Evolutionary conservation across 2,113 vertebrate genomes (phyloP).

Genomic region (Nibea coibor): DNA sequence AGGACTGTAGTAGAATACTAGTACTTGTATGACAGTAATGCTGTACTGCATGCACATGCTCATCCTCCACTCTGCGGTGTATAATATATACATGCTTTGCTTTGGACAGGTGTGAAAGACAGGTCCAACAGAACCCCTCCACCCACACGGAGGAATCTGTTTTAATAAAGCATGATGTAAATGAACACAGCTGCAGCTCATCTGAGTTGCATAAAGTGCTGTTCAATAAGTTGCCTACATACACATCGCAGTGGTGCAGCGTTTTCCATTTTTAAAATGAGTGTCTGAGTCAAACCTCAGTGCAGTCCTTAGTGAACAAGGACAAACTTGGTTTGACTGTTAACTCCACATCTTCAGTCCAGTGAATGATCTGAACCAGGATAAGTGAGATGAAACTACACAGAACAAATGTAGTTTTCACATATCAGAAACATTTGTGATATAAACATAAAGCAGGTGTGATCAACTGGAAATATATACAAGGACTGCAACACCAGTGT

Average conservation of each 20-base stretch:
- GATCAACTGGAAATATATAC: background rate
- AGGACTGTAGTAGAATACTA: background rate
- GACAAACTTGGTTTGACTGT: no score
- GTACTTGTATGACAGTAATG: background rate
- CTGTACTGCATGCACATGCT: background rate
- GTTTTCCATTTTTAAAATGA: background rate
- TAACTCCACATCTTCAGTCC: background rate
- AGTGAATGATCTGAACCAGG: background rate
- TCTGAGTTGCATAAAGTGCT: no score
- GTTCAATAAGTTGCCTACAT: background rate
- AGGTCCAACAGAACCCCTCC: background rate
- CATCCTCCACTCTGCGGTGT: no score
- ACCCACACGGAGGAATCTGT: background rate
- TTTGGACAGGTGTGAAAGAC: no score
- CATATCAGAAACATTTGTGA: background rate
- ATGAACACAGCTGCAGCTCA: background rate
- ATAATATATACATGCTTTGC: no score
- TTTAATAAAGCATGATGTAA: background rate
- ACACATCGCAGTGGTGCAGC: background rate
- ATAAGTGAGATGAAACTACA: background rate
- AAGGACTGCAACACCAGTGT: background rate
- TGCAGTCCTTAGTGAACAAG: background rate
- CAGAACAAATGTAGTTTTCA: background rate
- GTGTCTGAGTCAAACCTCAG: background rate
- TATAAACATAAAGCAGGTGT: background rate